phyloP scores from a whole-genome alignment of 1,140 invertebrate genomes.

The Magallana gigas region DNA sequence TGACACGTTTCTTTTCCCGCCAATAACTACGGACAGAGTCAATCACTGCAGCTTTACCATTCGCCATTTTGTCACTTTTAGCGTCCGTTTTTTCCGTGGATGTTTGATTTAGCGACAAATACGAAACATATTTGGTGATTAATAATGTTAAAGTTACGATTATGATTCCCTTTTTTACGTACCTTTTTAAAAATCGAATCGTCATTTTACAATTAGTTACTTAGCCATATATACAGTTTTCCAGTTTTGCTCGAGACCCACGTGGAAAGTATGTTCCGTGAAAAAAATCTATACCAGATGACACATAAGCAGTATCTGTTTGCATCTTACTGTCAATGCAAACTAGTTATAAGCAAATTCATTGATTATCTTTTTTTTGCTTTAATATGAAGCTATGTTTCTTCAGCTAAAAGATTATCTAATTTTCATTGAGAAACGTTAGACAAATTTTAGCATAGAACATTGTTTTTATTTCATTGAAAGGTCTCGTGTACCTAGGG shows the following conservation, averaged over 20 bases:
- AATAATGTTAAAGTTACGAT: background rate
- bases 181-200: background rate
- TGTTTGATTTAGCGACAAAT: background rate
- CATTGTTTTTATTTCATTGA: too few relatives aligned
- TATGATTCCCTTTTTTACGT: background rate
- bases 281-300: background rate
- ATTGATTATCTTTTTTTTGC: too few relatives aligned
- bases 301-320: background rate
- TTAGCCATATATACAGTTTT: background rate
- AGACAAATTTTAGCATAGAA: too few relatives aligned
- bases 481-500: too few relatives aligned
- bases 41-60: background rate
- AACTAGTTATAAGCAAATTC: too few relatives aligned
- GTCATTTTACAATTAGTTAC: background rate
- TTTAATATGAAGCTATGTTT: too few relatives aligned
- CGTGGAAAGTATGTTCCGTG: background rate
- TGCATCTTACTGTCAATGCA: too few relatives aligned
- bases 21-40: background rate
- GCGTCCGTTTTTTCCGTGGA: background rate
- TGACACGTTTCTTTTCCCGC: background rate
- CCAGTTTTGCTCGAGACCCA: background rate
- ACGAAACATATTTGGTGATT: background rate
- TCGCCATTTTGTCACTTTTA: background rate
- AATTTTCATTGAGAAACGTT: too few relatives aligned
- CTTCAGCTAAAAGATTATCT: too few relatives aligned